Conservation (phyloP, 1,140 invertebrate species). For the Sarcophaga peregrina region DNA sequence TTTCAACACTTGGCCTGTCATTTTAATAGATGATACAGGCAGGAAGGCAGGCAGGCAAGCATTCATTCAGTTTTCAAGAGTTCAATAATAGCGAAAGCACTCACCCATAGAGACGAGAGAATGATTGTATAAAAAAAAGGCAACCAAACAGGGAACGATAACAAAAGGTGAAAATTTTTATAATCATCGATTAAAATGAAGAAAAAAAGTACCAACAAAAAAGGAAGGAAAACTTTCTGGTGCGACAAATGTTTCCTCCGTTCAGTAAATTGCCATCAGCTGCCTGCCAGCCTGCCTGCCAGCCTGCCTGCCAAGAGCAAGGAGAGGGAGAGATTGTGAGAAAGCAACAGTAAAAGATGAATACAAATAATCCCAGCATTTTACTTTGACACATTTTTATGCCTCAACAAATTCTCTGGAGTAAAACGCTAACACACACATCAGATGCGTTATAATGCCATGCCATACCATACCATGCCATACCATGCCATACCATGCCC, state of each 20-base stretch:
- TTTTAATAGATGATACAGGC: conserved; percentile 20
- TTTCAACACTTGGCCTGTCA: conserved; percentile 14
- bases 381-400: conserved; percentile 19
- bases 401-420: neutral
- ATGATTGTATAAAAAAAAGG: too few species aligned
- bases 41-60: neutral
- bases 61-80: neutral
- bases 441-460: too few species aligned
- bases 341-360: neutral
- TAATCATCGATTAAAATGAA: neutral
- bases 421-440: too few species aligned
- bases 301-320: too few species aligned
- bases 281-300: too few species aligned
- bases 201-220: neutral
- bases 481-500: too few species aligned
- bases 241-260: conserved; percentile 1
- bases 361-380: conserved; percentile 15
- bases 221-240: neutral
- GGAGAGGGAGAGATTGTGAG: too few species aligned
- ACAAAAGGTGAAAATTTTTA: conserved; percentile 19
- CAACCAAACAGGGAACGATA: neutral
- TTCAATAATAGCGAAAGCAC: neutral
- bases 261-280: neutral
- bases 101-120: too few species aligned
- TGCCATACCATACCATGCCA: too few species aligned